Conservation (phyloP, 2,113 vertebrate genomes). For the Calcarius ornatus region DNA sequence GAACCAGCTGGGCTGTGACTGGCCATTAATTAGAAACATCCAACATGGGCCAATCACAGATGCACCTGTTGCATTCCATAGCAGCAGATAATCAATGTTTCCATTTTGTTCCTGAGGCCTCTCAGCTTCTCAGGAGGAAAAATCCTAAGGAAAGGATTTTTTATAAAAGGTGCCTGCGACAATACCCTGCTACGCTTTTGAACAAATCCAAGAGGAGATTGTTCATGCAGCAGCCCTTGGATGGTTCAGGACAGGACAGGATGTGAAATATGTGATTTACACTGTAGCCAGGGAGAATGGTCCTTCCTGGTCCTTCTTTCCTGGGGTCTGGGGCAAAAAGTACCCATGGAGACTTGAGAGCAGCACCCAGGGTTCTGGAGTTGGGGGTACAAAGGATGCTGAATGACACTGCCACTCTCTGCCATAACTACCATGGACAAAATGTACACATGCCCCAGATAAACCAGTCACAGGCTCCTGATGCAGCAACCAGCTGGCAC, state of each 20-base stretch:
- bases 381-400: background rate
- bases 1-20: too few species aligned
- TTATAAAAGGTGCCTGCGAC: too few species aligned
- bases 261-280: background rate
- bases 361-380: background rate
- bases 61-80: too few species aligned
- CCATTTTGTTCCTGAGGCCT: too few species aligned
- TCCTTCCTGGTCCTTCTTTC: background rate
- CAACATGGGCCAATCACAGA: too few species aligned
- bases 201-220: background rate
- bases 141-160: too few species aligned
- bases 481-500: background rate
- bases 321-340: background rate
- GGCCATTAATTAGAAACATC: too few species aligned
- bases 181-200: background rate
- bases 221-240: background rate
- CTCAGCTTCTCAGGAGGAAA: too few species aligned
- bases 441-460: background rate
- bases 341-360: background rate
- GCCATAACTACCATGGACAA: background rate
- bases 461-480: accelerated
- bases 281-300: background rate
- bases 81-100: too few species aligned
- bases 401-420: background rate
- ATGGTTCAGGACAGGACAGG: background rate